These are phyloP conservation scores for Gymnarchus niloticus DNA, from an alignment of 2,113 vertebrate genomes.

Conservation along the genomic window DNA sequence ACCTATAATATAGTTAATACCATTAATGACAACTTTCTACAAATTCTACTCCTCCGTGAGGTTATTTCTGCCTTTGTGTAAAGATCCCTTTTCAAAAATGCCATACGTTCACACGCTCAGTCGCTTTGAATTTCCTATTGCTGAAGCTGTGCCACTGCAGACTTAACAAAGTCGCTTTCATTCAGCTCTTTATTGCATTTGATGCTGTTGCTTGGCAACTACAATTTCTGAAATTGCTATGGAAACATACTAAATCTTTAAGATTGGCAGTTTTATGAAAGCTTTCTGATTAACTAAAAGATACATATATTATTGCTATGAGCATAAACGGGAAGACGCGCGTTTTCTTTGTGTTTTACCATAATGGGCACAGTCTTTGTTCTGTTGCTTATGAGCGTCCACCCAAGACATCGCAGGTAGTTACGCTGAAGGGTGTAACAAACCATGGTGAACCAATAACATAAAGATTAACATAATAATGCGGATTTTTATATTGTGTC, in stretches of 20 bases:
- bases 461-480: not conserved
- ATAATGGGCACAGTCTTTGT: conserved; percentile 19
- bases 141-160: not conserved
- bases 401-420: not conserved
- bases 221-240: conserved; percentile 65
- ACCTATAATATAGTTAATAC: not conserved
- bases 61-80: not conserved
- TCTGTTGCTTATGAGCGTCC: not conserved
- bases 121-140: not conserved
- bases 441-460: not conserved
- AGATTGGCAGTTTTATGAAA: conserved; percentile 58
- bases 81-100: not conserved
- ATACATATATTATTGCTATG: not conserved
- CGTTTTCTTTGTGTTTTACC: not conserved
- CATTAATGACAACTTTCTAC: not conserved
- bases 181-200: conserved; percentile 67
- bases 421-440: not conserved
- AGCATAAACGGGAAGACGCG: not conserved
- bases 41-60: not conserved
- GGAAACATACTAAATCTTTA: conserved; percentile 65
- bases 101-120: not conserved
- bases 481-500: not conserved
- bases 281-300: conserved; percentile 38
- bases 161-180: conserved; percentile 52
- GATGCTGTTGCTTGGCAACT: conserved; percentile 80